Conservation (phyloP, 2,113 vertebrate species). For the Argyrosomus japonicus region DNA sequence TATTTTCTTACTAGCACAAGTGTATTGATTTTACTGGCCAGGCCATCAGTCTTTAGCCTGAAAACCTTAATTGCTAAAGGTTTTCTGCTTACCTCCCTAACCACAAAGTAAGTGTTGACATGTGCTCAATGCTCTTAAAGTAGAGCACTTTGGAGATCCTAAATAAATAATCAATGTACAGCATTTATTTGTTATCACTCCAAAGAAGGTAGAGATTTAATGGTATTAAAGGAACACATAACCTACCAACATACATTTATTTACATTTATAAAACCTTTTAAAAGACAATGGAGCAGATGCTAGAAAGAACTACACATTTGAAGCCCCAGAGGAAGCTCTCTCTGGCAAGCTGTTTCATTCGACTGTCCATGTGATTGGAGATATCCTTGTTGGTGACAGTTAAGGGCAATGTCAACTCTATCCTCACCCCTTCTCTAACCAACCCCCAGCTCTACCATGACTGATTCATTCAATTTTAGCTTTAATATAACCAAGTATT, state of each 20-base stretch:
- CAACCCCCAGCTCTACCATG: background rate
- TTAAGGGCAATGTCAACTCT: slow-evolving; percentile 52
- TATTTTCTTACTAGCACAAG: slow-evolving; percentile 50
- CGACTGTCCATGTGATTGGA: slow-evolving; percentile 46
- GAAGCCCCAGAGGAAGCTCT: slow-evolving; percentile 26
- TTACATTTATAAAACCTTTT: background rate
- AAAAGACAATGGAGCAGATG: background rate
- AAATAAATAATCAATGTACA: slow-evolving; percentile 12
- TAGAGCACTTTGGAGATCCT: background rate
- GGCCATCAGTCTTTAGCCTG: slow-evolving; percentile 51
- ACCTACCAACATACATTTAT: background rate
- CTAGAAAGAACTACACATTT: background rate
- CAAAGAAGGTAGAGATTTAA: background rate
- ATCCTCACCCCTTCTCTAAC: background rate
- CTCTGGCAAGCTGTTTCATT: slow-evolving; percentile 27
- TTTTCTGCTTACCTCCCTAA: slow-evolving; percentile 51
- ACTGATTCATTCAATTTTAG: slow-evolving; percentile 10
- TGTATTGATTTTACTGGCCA: slow-evolving; percentile 43
- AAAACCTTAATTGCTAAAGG: slow-evolving; percentile 59
- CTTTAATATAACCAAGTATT: background rate
- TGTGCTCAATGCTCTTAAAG: slow-evolving; percentile 32
- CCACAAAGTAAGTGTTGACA: slow-evolving; percentile 46
- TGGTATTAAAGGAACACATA: background rate
- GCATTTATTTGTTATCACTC: background rate
- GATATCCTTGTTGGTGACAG: slow-evolving; percentile 72